Conservation (phyloP, 2,797 vertebrate species). For the Gymnothorax reevesii region DNA sequence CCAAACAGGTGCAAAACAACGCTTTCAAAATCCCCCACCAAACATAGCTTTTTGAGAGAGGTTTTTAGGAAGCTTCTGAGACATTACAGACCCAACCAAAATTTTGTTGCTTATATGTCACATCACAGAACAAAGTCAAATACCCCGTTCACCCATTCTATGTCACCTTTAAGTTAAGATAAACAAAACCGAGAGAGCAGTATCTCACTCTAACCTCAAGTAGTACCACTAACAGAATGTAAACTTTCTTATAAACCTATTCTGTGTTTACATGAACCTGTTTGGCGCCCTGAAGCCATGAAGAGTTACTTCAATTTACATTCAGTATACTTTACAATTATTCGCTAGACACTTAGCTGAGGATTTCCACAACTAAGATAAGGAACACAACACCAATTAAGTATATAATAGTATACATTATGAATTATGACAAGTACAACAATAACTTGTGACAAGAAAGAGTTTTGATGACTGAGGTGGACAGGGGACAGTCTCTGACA, state of each 20-base stretch:
- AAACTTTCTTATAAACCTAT: slow-evolving; percentile 2
- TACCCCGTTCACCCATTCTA: too few species aligned
- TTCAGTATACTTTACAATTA: neutral
- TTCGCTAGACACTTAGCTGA: neutral
- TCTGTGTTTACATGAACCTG: neutral
- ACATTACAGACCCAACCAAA: too few species aligned
- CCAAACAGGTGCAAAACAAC: too few species aligned
- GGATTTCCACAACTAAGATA: neutral
- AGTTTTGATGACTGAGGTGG: neutral
- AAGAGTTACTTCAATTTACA: neutral
- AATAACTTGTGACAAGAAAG: too few species aligned
- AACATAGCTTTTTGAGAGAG: too few species aligned
- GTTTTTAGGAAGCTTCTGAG: too few species aligned
- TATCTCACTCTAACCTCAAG: neutral
- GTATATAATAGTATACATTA: too few species aligned
- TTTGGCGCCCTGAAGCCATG: neutral
- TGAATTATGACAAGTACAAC: too few species aligned
- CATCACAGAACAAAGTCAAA: too few species aligned
- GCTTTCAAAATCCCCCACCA: too few species aligned
- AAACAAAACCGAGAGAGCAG: neutral
- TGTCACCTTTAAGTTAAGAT: too few species aligned
- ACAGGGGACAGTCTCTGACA: neutral
- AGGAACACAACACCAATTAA: neutral
- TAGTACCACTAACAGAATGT: neutral
- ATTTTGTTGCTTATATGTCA: too few species aligned